Evolutionary conservation across 2,113 vertebrate genomes (phyloP), one percentile per base, ranked within the genome.

Genomic region (Chlamydotis undulata): DNA sequence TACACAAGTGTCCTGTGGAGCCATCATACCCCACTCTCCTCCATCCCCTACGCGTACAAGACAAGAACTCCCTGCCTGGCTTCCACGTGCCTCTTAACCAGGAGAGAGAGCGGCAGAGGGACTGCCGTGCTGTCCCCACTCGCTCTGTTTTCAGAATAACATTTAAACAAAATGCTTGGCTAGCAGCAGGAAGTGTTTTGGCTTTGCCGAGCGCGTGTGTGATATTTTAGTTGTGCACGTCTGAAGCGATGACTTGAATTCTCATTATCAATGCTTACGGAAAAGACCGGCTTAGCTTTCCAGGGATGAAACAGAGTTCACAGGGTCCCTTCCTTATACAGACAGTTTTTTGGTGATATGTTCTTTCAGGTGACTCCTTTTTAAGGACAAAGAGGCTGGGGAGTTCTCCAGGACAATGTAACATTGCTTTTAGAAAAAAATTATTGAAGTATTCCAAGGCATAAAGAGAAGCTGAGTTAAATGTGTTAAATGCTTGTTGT

Each of bases 1-100:
- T 67, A 9, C 13, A 26, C 22, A 37, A 39, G 41, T 1, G 18
- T n/a, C 59, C 26, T 5, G 1, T 7, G 55, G 60, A 37, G 13
- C n/a, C n/a, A 60, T 2, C 33, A n/a, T 56, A 55, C 25, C 29
- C n/a, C 10, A 2, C 31, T 33, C 53, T 4, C 25, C 13, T 19
- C 5, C 1, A 8, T 57, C 19, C 49, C 43, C 15, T 33, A 4
- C 3, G 2, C 16, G 1, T 5, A 6, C 41, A 57, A 63, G 33
- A 35, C 26, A 21, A 25, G 10, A 53, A 35, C 53, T 71, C 50
- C 39, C 25, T 21, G 33, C 28, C 49, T 59, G 45, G 43, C 64
- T 52, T 22, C 37, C 39, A 11, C 2, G 2, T 35, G 37, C 29
- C 26, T 43, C 39, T 55, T 35, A 4, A 35, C 17, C 19, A 33